Evolutionary conservation across 37 sponge, comb jelly and placozoan species (phyloP).

Genomic region (Halisarca cf. caerulea): DNA sequence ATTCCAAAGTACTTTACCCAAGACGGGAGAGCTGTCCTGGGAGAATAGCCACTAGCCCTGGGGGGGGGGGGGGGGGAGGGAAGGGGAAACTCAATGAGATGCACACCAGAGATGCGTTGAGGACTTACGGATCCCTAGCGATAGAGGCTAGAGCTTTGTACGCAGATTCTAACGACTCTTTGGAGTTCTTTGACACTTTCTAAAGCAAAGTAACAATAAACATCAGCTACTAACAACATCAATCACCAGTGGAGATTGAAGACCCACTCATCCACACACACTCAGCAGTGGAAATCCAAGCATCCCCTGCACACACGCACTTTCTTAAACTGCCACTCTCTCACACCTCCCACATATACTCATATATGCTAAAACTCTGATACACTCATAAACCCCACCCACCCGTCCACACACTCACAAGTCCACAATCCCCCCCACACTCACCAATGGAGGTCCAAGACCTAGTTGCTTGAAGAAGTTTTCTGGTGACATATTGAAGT

Average conservation of each 20-base stretch:
- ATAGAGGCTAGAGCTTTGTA: conserved; percentile 49
- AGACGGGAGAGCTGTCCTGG: conserved; percentile 40
- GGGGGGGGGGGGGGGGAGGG: background rate
- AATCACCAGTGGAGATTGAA: background rate
- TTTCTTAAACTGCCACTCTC: no score
- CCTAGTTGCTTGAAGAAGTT: conserved; percentile 22
- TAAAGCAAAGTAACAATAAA: background rate
- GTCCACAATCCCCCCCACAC: background rate
- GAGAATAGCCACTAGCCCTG: conserved; percentile 46
- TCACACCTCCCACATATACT: no score
- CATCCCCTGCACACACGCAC: background rate
- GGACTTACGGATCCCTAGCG: conserved; percentile 68
- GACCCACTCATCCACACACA: conserved; percentile 15
- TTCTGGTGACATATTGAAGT: conserved; percentile 2
- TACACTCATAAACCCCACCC: background rate
- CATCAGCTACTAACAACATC: background rate
- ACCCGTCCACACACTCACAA: background rate
- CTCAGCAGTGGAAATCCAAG: background rate
- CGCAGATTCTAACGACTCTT: conserved; percentile 29
- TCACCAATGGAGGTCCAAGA: conserved; percentile 15
- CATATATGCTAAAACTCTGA: no score
- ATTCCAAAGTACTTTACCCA: conserved; percentile 68
- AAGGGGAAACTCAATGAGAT: background rate
- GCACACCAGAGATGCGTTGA: no score
- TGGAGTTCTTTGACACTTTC: conserved; percentile 41